phyloP scores from a whole-genome alignment of 2,113 vertebrate species.

The Vireo altiloquus region DNA sequence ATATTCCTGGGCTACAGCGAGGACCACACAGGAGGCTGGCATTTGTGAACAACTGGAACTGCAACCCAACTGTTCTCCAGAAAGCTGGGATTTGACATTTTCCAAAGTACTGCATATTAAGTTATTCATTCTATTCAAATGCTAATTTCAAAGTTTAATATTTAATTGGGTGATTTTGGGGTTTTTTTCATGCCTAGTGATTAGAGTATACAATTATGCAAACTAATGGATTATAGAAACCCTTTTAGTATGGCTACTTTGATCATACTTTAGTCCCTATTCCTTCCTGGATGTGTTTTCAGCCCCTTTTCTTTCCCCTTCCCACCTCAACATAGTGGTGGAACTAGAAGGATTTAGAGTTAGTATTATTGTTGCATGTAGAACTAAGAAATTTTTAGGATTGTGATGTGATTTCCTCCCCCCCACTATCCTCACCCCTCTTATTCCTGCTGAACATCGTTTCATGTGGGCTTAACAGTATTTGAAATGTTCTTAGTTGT shows the following conservation, averaged over 20 bases:
- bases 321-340: accelerated
- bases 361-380: not conserved
- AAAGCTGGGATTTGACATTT: not conserved
- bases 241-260: not conserved
- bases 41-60: not conserved
- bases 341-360: not conserved
- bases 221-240: not conserved
- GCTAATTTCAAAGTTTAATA: not conserved
- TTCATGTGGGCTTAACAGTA: not conserved
- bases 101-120: not conserved
- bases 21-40: not conserved
- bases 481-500: not conserved
- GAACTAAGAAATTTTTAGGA: not conserved
- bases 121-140: not conserved
- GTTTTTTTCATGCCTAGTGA: not conserved
- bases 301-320: not conserved
- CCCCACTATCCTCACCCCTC: accelerated
- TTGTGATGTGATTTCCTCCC: not conserved
- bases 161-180: not conserved
- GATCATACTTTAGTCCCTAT: not conserved
- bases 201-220: not conserved
- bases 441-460: not conserved
- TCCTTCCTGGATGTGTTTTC: not conserved
- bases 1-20: not conserved
- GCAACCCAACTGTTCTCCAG: not conserved